Evolutionary conservation across 2,113 vertebrate species (phyloP).

Genomic region (Ancistrus triradiatus): DNA sequence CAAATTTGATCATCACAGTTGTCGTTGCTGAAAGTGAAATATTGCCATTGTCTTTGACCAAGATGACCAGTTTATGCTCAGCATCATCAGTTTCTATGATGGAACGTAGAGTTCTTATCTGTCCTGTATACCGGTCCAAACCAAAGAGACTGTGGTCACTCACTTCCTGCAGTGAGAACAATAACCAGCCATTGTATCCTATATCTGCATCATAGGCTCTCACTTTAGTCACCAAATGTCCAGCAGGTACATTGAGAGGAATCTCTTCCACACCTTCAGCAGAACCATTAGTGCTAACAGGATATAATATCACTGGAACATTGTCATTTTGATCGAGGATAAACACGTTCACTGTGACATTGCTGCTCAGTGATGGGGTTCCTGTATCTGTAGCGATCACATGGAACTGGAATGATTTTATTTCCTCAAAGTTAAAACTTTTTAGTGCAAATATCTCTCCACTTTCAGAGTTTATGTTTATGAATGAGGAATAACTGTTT

Average conservation of each 20-base stretch:
- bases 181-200: constrained; percentile 53
- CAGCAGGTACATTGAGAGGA: constrained; percentile 47
- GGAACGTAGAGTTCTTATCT: constrained; percentile 50
- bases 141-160: constrained; percentile 44
- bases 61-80: constrained; percentile 53
- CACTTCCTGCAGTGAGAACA: constrained; percentile 47
- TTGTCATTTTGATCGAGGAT: constrained; percentile 56
- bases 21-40: constrained; percentile 43
- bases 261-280: constrained; percentile 43
- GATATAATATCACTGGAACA: constrained; percentile 47
- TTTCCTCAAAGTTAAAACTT: constrained; percentile 49
- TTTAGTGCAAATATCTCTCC: constrained; percentile 43
- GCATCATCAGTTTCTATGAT: constrained; percentile 56
- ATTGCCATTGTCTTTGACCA: constrained; percentile 60
- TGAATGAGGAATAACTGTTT: constrained; percentile 28
- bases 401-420: constrained; percentile 45
- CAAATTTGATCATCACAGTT: constrained; percentile 35
- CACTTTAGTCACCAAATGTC: constrained; percentile 48
- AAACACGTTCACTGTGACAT: constrained; percentile 48
- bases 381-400: constrained; percentile 45
- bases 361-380: constrained; percentile 40
- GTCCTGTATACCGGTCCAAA: constrained; percentile 54
- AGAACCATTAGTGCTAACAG: constrained; percentile 44
- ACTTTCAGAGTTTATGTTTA: constrained; percentile 48
- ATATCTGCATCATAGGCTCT: constrained; percentile 49